Evolutionary conservation across 2,113 vertebrate species (phyloP).

Genomic region (Lagopus muta): DNA sequence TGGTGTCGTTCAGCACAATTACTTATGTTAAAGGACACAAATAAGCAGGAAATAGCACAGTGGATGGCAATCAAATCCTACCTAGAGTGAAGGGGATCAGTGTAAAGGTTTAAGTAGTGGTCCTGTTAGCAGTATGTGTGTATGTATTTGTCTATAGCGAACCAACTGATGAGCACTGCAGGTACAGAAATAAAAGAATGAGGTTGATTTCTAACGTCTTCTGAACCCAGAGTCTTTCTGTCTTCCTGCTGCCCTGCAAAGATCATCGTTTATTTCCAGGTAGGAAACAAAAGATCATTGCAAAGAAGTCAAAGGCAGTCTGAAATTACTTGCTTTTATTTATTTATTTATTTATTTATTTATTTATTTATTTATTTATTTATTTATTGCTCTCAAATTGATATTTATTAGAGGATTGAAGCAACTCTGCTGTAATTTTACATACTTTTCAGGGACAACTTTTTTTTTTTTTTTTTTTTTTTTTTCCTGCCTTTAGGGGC

Average conservation of each 20-base stretch:
- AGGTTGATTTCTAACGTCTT: neutral
- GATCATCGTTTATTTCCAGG: neutral
- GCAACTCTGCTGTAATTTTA: neutral
- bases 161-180: accelerated
- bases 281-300: neutral
- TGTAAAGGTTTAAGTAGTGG: neutral
- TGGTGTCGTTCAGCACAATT: neutral
- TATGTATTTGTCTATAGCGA: neutral
- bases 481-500: neutral
- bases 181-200: neutral
- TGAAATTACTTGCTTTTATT: neutral
- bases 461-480: too few relatives aligned
- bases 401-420: neutral
- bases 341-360: neutral
- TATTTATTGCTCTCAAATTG: neutral
- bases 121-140: neutral
- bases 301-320: neutral
- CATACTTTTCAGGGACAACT: neutral
- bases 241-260: neutral
- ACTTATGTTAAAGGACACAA: neutral
- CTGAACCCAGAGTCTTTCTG: neutral
- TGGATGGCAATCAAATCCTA: neutral
- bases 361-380: neutral
- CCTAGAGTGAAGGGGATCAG: neutral
- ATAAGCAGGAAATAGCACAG: neutral